phyloP scores from a whole-genome alignment of 2,797 vertebrate species.

The Bucorvus abyssinicus region DNA sequence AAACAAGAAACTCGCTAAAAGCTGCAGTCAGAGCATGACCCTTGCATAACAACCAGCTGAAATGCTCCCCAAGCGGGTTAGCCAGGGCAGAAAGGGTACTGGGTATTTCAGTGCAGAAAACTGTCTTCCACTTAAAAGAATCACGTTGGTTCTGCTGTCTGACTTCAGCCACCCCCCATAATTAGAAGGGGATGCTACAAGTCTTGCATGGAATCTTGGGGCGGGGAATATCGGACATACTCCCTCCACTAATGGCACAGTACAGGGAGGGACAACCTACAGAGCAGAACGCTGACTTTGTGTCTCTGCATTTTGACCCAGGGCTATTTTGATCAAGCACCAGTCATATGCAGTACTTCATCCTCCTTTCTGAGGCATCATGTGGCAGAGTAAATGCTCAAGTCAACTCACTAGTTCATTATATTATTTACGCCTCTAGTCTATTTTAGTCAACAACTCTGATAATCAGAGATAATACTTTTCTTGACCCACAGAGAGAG shows the following conservation, averaged over 20 bases:
- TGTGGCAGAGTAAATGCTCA: background rate
- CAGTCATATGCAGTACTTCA: slow-evolving; percentile 29
- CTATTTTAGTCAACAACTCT: slow-evolving; percentile 42
- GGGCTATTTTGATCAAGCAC: slow-evolving; percentile 56
- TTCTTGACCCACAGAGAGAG: slow-evolving; percentile 1
- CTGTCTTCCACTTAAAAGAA: background rate
- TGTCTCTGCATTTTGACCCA: background rate
- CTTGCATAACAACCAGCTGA: background rate
- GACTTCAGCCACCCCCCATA: background rate
- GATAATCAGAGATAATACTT: slow-evolving; percentile 10
- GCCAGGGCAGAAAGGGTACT: background rate
- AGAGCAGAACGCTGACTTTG: background rate
- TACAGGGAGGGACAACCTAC: background rate
- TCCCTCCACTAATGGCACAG: rapidly evolving
- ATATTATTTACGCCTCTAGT: background rate
- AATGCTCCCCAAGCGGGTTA: background rate
- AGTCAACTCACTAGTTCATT: slow-evolving; percentile 3
- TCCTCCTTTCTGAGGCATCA: slow-evolving; percentile 31
- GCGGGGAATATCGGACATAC: too few relatives aligned
- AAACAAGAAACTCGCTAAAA: background rate
- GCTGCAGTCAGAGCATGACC: background rate
- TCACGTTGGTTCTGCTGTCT: background rate
- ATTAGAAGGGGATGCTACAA: background rate
- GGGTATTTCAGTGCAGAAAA: background rate
- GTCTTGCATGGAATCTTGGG: background rate